Percentiles rank a stretch among this genome's conserved stretches.
Evolutionary conservation across 2,113 vertebrate genomes (phyloP).

Genomic region (Grus americana): DNA sequence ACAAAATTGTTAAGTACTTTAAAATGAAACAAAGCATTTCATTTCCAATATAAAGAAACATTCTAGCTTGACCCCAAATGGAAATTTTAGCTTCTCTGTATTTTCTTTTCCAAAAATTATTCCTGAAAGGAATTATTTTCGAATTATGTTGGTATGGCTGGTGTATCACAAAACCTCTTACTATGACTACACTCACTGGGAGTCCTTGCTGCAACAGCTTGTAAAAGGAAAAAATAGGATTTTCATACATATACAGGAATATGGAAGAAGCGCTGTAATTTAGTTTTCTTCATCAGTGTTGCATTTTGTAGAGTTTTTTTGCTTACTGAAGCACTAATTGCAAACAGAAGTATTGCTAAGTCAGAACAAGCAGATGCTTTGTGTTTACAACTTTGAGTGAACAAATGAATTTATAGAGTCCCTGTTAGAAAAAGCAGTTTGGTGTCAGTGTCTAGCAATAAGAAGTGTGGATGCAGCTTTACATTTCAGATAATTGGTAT

Average conservation of each 20-base stretch:
- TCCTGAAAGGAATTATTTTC: background rate
- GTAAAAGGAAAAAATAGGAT: background rate
- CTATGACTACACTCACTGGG: background rate
- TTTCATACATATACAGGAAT: background rate
- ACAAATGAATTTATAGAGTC: background rate
- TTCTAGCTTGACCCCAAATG: background rate
- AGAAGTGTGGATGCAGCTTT: background rate
- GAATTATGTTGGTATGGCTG: background rate
- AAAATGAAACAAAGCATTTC: background rate
- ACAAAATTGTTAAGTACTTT: background rate
- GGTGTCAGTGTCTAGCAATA: background rate
- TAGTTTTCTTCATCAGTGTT: background rate
- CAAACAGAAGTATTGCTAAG: background rate
- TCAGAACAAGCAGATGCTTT: slow-evolving; percentile 11
- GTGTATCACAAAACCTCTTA: background rate
- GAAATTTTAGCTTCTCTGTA: background rate
- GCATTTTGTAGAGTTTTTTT: background rate
- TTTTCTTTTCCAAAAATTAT: background rate
- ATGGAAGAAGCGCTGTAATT: background rate
- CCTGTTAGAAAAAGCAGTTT: background rate
- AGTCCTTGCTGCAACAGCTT: background rate
- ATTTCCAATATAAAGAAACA: background rate
- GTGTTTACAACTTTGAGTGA: background rate
- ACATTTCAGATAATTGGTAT: background rate
- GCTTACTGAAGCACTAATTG: background rate